These are phyloP conservation scores for Cebus imitator DNA, from an alignment of 2,113 vertebrate genomes.

Conservation along the genomic window DNA sequence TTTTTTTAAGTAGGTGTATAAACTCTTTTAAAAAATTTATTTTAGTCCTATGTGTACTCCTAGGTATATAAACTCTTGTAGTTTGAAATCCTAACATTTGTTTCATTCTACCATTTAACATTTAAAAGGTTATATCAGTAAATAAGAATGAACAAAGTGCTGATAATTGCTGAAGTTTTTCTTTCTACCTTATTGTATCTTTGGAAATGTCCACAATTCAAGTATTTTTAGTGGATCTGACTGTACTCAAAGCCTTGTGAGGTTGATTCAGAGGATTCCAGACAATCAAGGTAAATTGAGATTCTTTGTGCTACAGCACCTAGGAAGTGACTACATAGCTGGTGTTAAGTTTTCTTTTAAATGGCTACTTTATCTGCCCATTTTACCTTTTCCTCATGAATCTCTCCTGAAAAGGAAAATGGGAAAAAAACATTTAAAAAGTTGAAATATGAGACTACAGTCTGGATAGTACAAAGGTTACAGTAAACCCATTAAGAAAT, in stretches of 20 bases:
- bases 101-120: not conserved
- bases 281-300: not conserved
- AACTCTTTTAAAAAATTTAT: not conserved
- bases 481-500: not conserved
- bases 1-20: not conserved
- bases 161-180: not conserved
- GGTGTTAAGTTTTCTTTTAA: not conserved
- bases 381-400: not conserved
- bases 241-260: not conserved
- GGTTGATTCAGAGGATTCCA: not conserved
- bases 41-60: too few relatives aligned
- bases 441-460: not conserved
- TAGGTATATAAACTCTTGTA: not conserved
- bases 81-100: not conserved
- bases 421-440: not conserved
- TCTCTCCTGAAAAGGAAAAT: not conserved
- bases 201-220: not conserved
- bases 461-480: not conserved
- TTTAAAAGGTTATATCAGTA: not conserved
- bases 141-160: constrained; percentile 7
- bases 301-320: not conserved
- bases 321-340: not conserved
- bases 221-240: not conserved
- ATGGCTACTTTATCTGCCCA: not conserved
- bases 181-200: not conserved